phyloP scores from a whole-genome alignment of 1,140 invertebrate species.

The Gerris buenoi region DNA sequence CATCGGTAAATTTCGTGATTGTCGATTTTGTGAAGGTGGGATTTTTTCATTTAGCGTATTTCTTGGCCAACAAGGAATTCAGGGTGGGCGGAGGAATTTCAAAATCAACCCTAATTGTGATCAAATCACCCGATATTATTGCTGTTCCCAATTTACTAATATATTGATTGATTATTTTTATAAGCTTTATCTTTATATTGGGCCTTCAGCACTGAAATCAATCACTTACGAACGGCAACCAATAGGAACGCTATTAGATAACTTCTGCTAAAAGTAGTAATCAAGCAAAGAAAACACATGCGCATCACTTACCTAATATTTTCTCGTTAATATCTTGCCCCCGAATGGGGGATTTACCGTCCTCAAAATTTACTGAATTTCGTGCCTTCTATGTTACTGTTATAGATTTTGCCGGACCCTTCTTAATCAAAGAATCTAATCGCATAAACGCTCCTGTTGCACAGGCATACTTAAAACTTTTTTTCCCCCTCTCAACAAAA shows the following conservation, averaged over 20 bases:
- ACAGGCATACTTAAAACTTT: slow-evolving; percentile 32
- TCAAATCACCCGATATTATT: slow-evolving; percentile 17
- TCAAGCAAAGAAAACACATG: slow-evolving; percentile 18
- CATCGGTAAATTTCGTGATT: too few species aligned
- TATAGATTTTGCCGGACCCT: slow-evolving; percentile 31
- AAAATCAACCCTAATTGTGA: slow-evolving; percentile 8
- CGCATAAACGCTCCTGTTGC: slow-evolving; percentile 17
- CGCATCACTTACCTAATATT: slow-evolving; percentile 23
- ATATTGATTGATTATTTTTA: slow-evolving; percentile 25
- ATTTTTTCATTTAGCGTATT: too few species aligned
- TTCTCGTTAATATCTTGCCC: slow-evolving; percentile 13
- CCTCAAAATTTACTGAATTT: slow-evolving; percentile 19
- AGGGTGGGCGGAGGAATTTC: slow-evolving; percentile 16
- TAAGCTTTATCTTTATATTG: slow-evolving; percentile 22
- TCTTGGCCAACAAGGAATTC: slow-evolving; percentile 14
- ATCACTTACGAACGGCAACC: slow-evolving; percentile 20
- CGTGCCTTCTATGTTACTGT: slow-evolving; percentile 26
- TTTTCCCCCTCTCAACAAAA: slow-evolving; percentile 30
- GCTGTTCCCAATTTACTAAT: slow-evolving; percentile 23
- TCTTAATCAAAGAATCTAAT: slow-evolving; percentile 24
- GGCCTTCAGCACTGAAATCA: slow-evolving; percentile 18
- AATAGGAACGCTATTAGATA: slow-evolving; percentile 29
- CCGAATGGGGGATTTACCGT: slow-evolving; percentile 27
- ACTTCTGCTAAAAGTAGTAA: slow-evolving; percentile 17
- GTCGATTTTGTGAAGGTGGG: too few species aligned